Evolutionary conservation across 2,113 vertebrate genomes (phyloP).

Genomic region (Lonchura striata): DNA sequence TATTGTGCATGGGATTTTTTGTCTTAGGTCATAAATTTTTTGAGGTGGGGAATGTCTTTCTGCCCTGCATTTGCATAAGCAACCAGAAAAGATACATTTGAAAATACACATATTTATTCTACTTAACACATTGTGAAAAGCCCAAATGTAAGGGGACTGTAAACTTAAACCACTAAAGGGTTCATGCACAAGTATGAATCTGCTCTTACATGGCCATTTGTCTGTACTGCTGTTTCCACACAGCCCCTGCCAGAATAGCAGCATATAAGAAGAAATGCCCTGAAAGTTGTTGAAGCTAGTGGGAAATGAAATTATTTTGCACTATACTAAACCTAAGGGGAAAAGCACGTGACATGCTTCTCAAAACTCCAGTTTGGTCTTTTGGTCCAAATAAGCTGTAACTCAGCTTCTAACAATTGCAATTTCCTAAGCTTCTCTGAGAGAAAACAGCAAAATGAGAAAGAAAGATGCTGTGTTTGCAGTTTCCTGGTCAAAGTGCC

Average conservation of each 20-base stretch:
- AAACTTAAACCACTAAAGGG: not conserved
- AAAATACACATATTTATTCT: not conserved
- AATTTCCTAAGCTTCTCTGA: not conserved
- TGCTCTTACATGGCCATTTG: not conserved
- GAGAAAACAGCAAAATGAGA: not conserved
- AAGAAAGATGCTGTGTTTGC: not conserved
- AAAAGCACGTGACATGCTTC: accelerated
- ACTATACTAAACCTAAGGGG: not conserved
- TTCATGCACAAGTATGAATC: not conserved
- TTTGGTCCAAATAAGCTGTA: not conserved
- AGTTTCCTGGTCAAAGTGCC: not conserved
- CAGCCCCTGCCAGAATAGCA: not conserved
- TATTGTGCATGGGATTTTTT: not conserved
- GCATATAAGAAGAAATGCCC: not conserved
- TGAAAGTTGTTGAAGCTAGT: not conserved
- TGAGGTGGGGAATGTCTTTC: not conserved
- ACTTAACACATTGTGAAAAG: not conserved
- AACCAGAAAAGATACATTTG: not conserved
- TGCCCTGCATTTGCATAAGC: not conserved
- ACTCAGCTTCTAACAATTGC: not conserved
- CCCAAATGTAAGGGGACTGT: not conserved
- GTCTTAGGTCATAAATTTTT: not conserved
- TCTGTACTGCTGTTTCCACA: not conserved
- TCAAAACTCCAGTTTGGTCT: not conserved
- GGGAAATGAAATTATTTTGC: not conserved